phyloP scores from a whole-genome alignment of 2,113 vertebrate genomes.

The Engystomops pustulosus region DNA sequence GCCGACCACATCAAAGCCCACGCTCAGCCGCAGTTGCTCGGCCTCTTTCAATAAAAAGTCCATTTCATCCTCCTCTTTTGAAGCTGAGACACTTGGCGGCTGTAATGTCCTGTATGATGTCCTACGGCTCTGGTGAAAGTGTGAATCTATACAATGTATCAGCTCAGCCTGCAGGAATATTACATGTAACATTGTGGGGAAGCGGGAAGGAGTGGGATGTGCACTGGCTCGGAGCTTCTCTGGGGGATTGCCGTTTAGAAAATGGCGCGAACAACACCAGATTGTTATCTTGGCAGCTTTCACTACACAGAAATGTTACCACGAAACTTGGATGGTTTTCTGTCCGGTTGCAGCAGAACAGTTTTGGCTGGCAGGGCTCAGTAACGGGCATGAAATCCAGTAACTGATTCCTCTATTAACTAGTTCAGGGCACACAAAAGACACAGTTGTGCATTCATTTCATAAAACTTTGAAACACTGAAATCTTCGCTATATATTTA shows the following conservation, averaged over 20 bases:
- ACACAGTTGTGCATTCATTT: neutral
- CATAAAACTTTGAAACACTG: neutral
- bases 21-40: conserved; percentile 41
- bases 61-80: conserved; percentile 49
- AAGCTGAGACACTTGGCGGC: conserved; percentile 37
- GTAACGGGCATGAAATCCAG: conserved; percentile 1
- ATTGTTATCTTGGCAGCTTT: conserved; percentile 37
- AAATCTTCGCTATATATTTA: neutral
- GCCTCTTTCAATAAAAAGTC: conserved; percentile 44
- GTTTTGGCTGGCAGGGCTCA: neutral
- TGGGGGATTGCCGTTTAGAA: neutral
- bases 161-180: neutral
- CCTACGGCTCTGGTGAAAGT: neutral
- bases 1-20: conserved; percentile 53
- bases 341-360: neutral
- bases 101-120: conserved; percentile 45
- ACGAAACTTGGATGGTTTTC: conserved; percentile 6
- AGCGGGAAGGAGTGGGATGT: neutral
- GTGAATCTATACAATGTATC: conserved; percentile 17
- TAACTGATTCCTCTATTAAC: conserved; percentile 19
- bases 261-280: conserved; percentile 14
- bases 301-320: neutral
- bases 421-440: conserved; percentile 5
- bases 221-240: neutral
- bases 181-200: neutral